Evolutionary conservation across 2,888 invertebrate genomes (phyloP), one percentile per base, ranked within the genome.

Genomic region (Ormyrus rosae): DNA sequence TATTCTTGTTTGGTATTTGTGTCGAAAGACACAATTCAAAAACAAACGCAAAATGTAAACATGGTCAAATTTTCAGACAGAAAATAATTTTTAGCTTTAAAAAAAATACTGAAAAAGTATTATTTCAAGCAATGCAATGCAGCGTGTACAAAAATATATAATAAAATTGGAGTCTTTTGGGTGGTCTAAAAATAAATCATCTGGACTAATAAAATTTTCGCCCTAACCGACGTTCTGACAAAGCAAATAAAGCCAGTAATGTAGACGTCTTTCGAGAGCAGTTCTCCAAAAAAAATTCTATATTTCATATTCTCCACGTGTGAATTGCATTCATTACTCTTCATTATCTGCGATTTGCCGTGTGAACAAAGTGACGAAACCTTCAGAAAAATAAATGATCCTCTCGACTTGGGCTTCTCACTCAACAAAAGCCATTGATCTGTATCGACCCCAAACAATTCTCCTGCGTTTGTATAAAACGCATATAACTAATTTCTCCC

Each of bases 261-360:
- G 45, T 63, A 45, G 45, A 9, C 45, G 46, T 46, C 46, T 63
- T 46, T 63, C 63, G n/a, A 63, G 34, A 61, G 10, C 19, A 19
- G 5, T 19, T 61, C 45, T 61, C 61, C 61, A 45, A 61, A 61
- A 61, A 34, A 19, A 61, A 34, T 61, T 45, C 19, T 61, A 34
- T 19, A 61, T 61, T 58, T 8, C 8, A 45, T 60, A 61, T 45
- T 9, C 61, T 11, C 61, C 45, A 45, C 58, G 45, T 10, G 19
- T 61, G 9, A 45, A 9, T 45, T 19, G 45, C 63, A 7, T 46
- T 63, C 46, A 63, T 63, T 63, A 63, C 63, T 63, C 63, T 63
- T 46, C 2, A 63, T 63, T 63, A 63, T 63, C 46, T 45, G 46
- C 4, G 11, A 9, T 10, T 34, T 34, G 46, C 5, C 46, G 63